Conservation (phyloP, 2,888 invertebrate species). For the Empis stercorea region DNA sequence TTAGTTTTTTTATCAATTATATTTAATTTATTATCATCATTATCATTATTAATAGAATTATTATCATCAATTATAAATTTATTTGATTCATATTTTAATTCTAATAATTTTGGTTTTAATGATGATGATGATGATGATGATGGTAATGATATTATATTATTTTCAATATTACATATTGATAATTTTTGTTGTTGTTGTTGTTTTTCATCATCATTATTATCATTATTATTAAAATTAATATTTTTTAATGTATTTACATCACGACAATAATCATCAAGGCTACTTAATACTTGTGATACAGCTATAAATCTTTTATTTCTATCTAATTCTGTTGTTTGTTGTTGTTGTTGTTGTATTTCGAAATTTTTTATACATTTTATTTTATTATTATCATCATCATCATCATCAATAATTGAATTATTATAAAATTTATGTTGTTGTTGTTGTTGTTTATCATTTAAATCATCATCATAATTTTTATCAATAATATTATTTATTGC, state of each 20-base stretch:
- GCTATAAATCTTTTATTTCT: slow-evolving; percentile 36
- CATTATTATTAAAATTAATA: no score
- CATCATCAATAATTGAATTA: slow-evolving; percentile 7
- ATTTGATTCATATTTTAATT: no score
- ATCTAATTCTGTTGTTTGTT: slow-evolving; percentile 15
- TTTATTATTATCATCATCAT: slow-evolving; percentile 7
- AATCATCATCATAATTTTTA: no score
- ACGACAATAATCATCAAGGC: slow-evolving; percentile 45
- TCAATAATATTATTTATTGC: no score
- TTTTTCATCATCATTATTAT: not conserved
- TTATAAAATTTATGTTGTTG: not conserved
- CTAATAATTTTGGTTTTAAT: no score
- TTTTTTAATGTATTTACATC: slow-evolving; percentile 26
- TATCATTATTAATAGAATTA: not conserved
- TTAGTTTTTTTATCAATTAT: no score
- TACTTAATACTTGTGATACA: slow-evolving; percentile 50
- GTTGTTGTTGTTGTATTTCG: slow-evolving; percentile 20
- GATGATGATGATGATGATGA: no score
- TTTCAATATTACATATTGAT: no score
- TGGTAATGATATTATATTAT: no score
- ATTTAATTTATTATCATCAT: no score
- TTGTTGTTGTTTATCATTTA: no score
- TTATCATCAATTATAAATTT: no score
- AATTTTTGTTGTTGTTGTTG: slow-evolving; percentile 3
- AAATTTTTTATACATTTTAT: slow-evolving; percentile 2